A percentile compares a stretch with the other conserved stretches of the same genome.
Evolutionary conservation across 1,140 invertebrate species (phyloP).

Genomic region (Plectrocnemia conspersa): DNA sequence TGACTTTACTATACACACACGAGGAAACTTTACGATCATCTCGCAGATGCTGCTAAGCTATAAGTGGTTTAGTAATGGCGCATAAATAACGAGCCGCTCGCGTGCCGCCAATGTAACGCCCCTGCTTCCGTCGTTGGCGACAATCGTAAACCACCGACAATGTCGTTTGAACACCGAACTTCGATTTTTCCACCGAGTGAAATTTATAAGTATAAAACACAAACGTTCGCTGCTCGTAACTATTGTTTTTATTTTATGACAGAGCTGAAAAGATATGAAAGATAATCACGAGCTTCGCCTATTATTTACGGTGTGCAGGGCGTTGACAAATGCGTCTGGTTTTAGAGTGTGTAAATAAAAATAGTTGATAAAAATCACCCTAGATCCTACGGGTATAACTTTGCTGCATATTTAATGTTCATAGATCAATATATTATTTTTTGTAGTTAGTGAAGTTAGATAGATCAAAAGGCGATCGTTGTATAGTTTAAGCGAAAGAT

Average conservation of each 20-base stretch:
- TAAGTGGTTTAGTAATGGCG: constrained; percentile 8
- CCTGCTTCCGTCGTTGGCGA: constrained; percentile 17
- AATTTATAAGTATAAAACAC: not conserved
- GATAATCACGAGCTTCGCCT: no score
- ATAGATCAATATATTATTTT: not conserved
- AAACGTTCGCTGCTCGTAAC: no score
- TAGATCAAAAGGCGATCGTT: not conserved
- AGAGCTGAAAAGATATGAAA: no score
- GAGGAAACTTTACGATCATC: constrained; percentile 14
- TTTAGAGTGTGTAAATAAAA: not conserved
- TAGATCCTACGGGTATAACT: not conserved
- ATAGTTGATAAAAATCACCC: not conserved
- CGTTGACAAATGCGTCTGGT: not conserved
- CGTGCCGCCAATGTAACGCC: constrained; percentile 16
- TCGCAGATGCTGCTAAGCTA: constrained; percentile 13
- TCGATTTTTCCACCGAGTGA: not conserved
- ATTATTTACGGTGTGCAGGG: not conserved
- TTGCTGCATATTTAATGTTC: not conserved
- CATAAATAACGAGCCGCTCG: constrained; percentile 19
- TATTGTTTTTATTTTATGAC: no score
- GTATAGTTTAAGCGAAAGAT: not conserved
- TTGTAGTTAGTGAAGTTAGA: not conserved
- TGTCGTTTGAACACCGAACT: not conserved
- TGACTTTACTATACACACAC: no score
- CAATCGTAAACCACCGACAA: constrained; percentile 3